Evolutionary conservation across 2,797 vertebrate species (phyloP).

Genomic region (Nasua narica): DNA sequence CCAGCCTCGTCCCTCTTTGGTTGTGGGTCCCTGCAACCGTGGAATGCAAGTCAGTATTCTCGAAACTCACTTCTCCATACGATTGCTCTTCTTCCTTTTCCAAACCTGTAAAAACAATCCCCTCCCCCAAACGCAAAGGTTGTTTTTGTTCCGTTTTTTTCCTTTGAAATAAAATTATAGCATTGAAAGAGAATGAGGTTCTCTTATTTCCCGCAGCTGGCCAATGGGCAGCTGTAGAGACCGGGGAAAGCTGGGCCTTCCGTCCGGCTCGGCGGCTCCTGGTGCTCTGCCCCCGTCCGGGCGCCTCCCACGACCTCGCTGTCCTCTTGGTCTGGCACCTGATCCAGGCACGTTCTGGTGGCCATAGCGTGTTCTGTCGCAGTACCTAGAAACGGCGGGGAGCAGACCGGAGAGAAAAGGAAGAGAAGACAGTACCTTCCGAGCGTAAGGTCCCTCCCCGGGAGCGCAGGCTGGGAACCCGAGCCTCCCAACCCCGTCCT

Average conservation of each 20-base stretch:
- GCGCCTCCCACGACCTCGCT: conserved; percentile 45
- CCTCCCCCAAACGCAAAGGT: conserved; percentile 56
- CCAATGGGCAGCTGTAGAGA: conserved; percentile 49
- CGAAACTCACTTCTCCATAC: conserved; percentile 64
- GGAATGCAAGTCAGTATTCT: conserved; percentile 66
- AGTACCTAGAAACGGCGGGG: conserved; percentile 54
- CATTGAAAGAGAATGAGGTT: conserved; percentile 71
- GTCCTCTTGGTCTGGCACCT: conserved; percentile 47
- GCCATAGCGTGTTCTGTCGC: conserved; percentile 55
- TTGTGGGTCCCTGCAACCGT: conserved; percentile 67
- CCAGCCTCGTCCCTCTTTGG: conserved; percentile 57
- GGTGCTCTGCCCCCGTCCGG: conserved; percentile 24
- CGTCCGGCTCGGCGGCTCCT: rapidly evolving
- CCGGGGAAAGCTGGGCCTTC: neutral
- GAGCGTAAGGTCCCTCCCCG: neutral
- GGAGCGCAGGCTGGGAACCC: conserved; percentile 16
- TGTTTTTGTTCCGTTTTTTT: conserved; percentile 73
- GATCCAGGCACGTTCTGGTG: conserved; percentile 54
- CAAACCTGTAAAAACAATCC: conserved; percentile 72
- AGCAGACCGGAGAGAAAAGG: neutral
- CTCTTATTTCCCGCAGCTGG: conserved; percentile 74
- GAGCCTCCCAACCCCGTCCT: neutral
- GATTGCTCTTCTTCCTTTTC: conserved; percentile 69
- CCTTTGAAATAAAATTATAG: conserved; percentile 84
- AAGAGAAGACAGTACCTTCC: conserved; percentile 59